Evolutionary conservation across 2,113 vertebrate species (phyloP).

Genomic region (Crotalus helleri): DNA sequence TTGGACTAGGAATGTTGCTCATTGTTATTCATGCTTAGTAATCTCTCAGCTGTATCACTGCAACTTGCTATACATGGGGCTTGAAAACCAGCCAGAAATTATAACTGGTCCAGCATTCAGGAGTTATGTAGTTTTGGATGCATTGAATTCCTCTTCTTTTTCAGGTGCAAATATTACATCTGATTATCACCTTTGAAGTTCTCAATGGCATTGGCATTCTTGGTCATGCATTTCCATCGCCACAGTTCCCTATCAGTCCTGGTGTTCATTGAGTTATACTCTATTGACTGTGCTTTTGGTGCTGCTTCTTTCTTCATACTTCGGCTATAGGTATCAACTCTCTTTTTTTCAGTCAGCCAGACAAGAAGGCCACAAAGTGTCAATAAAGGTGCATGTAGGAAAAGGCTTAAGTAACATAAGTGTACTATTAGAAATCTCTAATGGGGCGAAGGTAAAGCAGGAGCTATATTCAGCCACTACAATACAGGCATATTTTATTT

Average conservation of each 20-base stretch:
- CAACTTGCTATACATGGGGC: not conserved
- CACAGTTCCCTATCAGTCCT: not conserved
- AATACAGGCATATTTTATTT: not conserved
- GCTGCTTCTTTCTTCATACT: not conserved
- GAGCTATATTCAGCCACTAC: not conserved
- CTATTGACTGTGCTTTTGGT: not conserved
- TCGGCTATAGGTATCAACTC: not conserved
- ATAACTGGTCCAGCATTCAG: not conserved
- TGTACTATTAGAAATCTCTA: not conserved
- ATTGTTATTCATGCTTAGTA: not conserved
- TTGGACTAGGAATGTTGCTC: not conserved
- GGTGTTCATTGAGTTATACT: not conserved
- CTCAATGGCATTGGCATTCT: not conserved
- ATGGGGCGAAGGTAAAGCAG: not conserved
- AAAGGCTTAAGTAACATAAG: not conserved
- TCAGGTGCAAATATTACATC: not conserved
- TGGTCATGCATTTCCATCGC: not conserved
- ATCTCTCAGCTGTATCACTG: not conserved
- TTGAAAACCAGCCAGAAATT: not conserved
- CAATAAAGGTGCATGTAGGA: not conserved
- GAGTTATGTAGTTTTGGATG: not conserved
- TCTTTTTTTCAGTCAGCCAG: not conserved
- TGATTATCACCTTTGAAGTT: not conserved
- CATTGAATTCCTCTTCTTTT: not conserved
- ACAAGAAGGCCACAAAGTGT: not conserved